phyloP scores from a whole-genome alignment of 2,797 vertebrate species.

The Sebastes oblongus region DNA sequence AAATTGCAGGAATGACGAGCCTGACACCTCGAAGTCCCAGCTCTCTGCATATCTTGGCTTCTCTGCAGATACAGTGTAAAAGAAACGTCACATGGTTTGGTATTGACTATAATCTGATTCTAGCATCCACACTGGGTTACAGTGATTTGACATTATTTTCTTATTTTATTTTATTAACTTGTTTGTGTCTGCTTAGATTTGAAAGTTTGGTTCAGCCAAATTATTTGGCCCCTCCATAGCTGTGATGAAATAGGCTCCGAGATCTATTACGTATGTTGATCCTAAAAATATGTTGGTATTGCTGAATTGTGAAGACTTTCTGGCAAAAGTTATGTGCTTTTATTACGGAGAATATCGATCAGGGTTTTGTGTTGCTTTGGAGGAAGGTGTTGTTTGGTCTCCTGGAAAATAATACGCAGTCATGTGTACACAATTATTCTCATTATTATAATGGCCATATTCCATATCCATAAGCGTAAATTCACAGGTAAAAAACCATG shows the following conservation, averaged over 20 bases:
- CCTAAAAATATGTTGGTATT: neutral
- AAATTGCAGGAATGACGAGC: slow-evolving; percentile 96
- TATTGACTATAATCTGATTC: neutral
- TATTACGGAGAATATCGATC: too few relatives aligned
- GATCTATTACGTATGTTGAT: neutral
- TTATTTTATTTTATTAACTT: neutral
- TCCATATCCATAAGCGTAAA: too few relatives aligned
- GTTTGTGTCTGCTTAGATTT: neutral
- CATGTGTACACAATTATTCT: too few relatives aligned
- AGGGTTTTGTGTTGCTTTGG: too few relatives aligned
- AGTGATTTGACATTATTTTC: neutral
- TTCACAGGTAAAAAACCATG: too few relatives aligned
- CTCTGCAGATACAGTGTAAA: slow-evolving; percentile 75
- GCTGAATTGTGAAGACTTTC: too few relatives aligned
- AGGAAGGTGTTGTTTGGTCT: too few relatives aligned
- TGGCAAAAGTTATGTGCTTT: too few relatives aligned
- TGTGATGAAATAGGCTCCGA: neutral
- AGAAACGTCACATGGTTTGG: neutral
- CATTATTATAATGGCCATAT: too few relatives aligned
- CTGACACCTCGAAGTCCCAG: slow-evolving; percentile 97
- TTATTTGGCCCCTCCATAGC: neutral
- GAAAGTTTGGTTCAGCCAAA: neutral
- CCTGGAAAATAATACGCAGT: too few relatives aligned
- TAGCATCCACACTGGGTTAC: neutral
- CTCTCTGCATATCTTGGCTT: slow-evolving; percentile 95